These are phyloP conservation scores for Blennius ocellaris DNA, from an alignment of 2,113 vertebrate species.

Conservation along the genomic window DNA sequence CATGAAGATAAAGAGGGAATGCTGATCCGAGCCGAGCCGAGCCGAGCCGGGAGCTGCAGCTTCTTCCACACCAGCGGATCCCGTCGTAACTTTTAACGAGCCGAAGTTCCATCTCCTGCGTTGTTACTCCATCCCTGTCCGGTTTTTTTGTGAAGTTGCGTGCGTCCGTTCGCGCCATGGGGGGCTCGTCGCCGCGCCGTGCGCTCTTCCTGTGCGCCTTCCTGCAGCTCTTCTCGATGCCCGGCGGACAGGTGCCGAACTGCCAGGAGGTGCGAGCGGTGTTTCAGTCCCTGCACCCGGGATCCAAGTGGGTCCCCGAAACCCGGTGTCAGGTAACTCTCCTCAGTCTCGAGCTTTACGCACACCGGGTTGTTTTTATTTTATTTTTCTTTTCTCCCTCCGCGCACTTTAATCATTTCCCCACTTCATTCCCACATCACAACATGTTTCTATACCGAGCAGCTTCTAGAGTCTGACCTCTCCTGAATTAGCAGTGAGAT, in stretches of 20 bases:
- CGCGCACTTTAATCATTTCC: neutral
- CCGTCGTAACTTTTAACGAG: conserved; percentile 54
- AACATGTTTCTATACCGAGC: neutral
- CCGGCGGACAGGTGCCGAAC: conserved; percentile 75
- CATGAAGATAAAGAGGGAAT: conserved; percentile 35
- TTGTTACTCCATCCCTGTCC: neutral
- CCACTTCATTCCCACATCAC: neutral
- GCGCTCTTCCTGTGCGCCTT: conserved; percentile 73
- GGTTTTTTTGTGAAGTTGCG: neutral
- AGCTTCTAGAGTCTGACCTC: conserved; percentile 31
- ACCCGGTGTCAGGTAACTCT: conserved; percentile 83
- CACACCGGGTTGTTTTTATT: neutral
- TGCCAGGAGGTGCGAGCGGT: conserved; percentile 83
- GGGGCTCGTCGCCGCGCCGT: conserved; percentile 21
- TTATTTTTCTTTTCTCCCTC: neutral
- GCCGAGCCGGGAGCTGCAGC: conserved; percentile 32
- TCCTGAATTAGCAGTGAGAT: conserved; percentile 16
- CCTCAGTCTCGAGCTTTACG: conserved; percentile 22
- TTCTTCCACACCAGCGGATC: conserved; percentile 34
- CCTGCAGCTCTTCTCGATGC: conserved; percentile 66
- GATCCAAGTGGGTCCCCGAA: conserved; percentile 85
- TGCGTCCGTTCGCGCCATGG: conserved; percentile 57
- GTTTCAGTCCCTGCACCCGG: conserved; percentile 83
- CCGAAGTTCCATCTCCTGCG: conserved; percentile 28
- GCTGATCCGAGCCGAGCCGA: conserved; percentile 5